A percentile compares a stretch with the other conserved stretches of the same genome.
Evolutionary conservation across 2,113 vertebrate genomes (phyloP).

Genomic region (Channa maculata): DNA sequence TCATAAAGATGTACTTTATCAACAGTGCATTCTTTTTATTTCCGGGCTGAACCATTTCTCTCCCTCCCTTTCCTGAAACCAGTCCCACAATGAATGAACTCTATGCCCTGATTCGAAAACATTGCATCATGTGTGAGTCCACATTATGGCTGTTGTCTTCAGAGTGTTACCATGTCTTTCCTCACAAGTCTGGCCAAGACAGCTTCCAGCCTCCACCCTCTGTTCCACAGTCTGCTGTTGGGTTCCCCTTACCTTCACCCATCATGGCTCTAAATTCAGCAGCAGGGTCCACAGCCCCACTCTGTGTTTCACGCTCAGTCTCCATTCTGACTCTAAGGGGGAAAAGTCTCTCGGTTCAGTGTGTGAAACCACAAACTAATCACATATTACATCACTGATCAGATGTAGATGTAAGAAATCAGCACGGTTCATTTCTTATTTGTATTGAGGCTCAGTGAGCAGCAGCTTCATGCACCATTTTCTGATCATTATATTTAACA

Average conservation of each 20-base stretch:
- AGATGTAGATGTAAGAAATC: slow-evolving; percentile 5
- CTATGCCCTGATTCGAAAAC: slow-evolving; percentile 24
- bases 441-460: too few species aligned
- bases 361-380: slow-evolving; percentile 21
- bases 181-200: slow-evolving; percentile 24
- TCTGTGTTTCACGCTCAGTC: background rate
- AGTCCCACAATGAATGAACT: slow-evolving; percentile 16
- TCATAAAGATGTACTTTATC: too few species aligned
- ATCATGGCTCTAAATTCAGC: slow-evolving; percentile 7
- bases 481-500: too few species aligned
- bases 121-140: slow-evolving; percentile 55
- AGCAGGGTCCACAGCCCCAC: background rate
- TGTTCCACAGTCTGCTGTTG: background rate
- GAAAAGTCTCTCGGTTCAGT: background rate
- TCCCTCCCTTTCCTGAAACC: too few species aligned
- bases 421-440: background rate
- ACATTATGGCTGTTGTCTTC: slow-evolving; percentile 36
- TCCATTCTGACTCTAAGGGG: background rate
- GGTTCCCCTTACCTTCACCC: slow-evolving; percentile 46
- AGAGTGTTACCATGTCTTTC: slow-evolving; percentile 29
- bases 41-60: too few species aligned
- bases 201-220: slow-evolving; percentile 23
- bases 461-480: too few species aligned
- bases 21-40: too few species aligned
- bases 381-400: slow-evolving; percentile 11